Percentiles rank a stretch among this genome's conserved stretches.
These are phyloP conservation scores for Ophioninae sp. DNA, from an alignment of 2,888 invertebrate species.

Conservation along the genomic window DNA sequence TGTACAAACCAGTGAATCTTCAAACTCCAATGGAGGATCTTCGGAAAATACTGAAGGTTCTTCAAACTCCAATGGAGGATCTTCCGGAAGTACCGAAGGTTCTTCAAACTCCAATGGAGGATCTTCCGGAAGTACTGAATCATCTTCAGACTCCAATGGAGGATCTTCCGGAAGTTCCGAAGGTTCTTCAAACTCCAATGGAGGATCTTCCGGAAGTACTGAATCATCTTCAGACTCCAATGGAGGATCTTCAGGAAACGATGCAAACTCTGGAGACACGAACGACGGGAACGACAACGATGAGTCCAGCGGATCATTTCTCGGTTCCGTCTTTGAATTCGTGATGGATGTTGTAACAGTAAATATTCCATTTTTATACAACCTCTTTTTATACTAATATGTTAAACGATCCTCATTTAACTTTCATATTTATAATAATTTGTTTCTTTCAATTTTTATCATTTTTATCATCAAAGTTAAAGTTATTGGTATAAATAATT, in stretches of 20 bases:
- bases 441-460: no score
- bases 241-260: not conserved
- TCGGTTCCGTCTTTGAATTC: no score
- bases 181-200: not conserved
- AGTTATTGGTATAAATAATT: no score
- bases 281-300: not conserved
- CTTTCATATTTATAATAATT: no score
- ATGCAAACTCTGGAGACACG: constrained; percentile 16
- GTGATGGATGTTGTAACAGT: no score
- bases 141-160: not conserved
- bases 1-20: not conserved
- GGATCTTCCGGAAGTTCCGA: not conserved
- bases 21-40: not conserved
- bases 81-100: not conserved
- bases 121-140: not conserved
- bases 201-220: not conserved
- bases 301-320: no score
- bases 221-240: not conserved
- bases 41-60: not conserved
- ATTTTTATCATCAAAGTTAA: no score
- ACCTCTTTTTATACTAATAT: no score
- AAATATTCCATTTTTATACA: no score
- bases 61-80: not conserved
- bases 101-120: not conserved
- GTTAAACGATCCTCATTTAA: no score